A percentile compares a stretch with the other conserved stretches of the same genome.
These are phyloP conservation scores for Cerceris rybyensis DNA, from an alignment of 2,888 invertebrate species.

Conservation along the genomic window DNA sequence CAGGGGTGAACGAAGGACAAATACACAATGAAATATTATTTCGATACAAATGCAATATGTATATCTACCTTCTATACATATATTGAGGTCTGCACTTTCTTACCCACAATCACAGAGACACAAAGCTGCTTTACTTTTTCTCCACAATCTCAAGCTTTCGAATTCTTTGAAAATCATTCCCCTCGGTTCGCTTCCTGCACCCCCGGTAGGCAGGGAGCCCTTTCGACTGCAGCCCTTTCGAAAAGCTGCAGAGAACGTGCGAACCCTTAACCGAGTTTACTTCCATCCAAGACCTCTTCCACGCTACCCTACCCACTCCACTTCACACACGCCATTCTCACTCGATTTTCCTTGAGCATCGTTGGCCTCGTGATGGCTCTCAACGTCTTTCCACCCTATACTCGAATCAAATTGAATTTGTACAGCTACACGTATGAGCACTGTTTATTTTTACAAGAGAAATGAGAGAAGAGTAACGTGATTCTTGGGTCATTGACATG, in stretches of 20 bases:
- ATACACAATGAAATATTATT: no score
- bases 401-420: slow-evolving; percentile 45
- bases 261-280: slow-evolving; percentile 66
- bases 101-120: neutral
- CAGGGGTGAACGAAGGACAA: no score
- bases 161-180: slow-evolving; percentile 43
- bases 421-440: slow-evolving; percentile 32
- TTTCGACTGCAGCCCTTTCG: slow-evolving; percentile 41
- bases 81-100: no score
- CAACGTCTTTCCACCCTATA: slow-evolving; percentile 31
- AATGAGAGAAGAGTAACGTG: neutral
- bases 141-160: slow-evolving; percentile 43
- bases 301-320: slow-evolving; percentile 31
- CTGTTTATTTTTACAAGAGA: slow-evolving; percentile 24
- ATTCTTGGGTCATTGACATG: neutral
- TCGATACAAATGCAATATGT: no score
- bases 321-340: slow-evolving; percentile 55
- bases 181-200: slow-evolving; percentile 36
- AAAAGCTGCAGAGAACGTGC: slow-evolving; percentile 46
- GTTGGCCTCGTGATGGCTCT: slow-evolving; percentile 56
- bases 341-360: slow-evolving; percentile 62
- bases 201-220: slow-evolving; percentile 28
- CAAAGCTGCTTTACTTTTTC: slow-evolving; percentile 32
- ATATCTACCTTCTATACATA: no score
- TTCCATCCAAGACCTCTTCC: slow-evolving; percentile 51